phyloP scores from a whole-genome alignment of 2,888 invertebrate species.

The Uropetala carovei region DNA sequence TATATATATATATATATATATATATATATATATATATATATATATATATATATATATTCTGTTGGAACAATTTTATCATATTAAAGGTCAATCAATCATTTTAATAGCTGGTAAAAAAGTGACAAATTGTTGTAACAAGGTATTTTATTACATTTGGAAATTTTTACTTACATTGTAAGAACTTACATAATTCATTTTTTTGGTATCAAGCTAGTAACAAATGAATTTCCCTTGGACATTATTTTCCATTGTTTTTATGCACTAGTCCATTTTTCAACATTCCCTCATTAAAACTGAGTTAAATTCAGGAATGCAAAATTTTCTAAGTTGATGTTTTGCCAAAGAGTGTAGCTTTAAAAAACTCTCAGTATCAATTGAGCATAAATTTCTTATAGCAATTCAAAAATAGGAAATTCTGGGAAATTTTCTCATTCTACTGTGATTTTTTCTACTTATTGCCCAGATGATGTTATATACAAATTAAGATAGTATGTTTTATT shows the following conservation, averaged over 20 bases:
- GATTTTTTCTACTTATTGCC: constrained; percentile 53
- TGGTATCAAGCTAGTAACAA: constrained; percentile 46
- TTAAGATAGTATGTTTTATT: constrained; percentile 21
- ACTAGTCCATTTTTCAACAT: constrained; percentile 3
- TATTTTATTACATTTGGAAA: constrained; percentile 62
- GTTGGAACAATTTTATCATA: constrained; percentile 48
- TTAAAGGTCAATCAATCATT: constrained; percentile 44
- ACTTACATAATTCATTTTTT: constrained; percentile 56
- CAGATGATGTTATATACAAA: constrained; percentile 53
- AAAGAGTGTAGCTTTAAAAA: constrained; percentile 44
- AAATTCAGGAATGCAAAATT: constrained; percentile 14
- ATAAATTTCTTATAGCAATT: constrained; percentile 49
- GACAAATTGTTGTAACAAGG: constrained; percentile 62
- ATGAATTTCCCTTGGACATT: constrained; percentile 37
- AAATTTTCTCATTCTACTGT: constrained; percentile 43
- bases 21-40: constrained; percentile 22
- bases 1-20: not conserved
- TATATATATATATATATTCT: constrained; percentile 19
- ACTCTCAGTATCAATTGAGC: constrained; percentile 46
- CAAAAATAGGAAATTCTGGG: constrained; percentile 47
- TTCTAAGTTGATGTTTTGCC: constrained; percentile 31
- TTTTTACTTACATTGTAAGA: constrained; percentile 62
- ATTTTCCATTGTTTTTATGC: constrained; percentile 38
- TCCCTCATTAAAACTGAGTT: not conserved
- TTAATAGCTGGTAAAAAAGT: constrained; percentile 56